These are phyloP conservation scores for Takifugu rubripes DNA, from an alignment of 2,797 vertebrate genomes.

Conservation along the genomic window DNA sequence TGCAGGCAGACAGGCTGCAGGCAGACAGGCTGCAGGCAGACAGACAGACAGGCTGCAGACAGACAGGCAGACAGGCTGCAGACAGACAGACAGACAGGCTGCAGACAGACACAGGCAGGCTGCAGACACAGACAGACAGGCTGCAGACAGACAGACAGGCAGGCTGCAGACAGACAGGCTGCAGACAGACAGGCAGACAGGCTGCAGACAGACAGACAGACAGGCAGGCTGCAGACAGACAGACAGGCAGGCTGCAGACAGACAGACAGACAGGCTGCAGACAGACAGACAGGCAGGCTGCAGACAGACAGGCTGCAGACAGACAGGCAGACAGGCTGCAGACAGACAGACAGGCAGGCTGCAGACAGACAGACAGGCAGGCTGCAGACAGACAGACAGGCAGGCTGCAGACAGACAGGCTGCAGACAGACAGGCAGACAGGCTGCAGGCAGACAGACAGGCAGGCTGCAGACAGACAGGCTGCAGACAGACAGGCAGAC, in stretches of 20 bases:
- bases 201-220: constrained; percentile 6
- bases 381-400: constrained; percentile 8
- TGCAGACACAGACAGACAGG: constrained; percentile 3
- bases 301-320: neutral
- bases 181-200: constrained; percentile 1
- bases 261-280: constrained; percentile 10
- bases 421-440: too few relatives aligned
- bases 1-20: constrained; percentile 6
- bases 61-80: neutral
- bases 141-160: neutral
- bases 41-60: neutral
- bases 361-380: constrained; percentile 9
- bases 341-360: too few relatives aligned
- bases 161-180: too few relatives aligned
- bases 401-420: neutral
- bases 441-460: too few relatives aligned
- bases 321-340: too few relatives aligned
- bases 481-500: neutral
- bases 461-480: too few relatives aligned
- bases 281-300: too few relatives aligned
- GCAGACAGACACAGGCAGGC: too few relatives aligned
- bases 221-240: neutral
- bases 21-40: constrained; percentile 14
- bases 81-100: too few relatives aligned
- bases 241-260: neutral